Percentiles rank a stretch among this genome's conserved stretches.
phyloP scores from a whole-genome alignment of 2,888 invertebrate species.

The Tholera decimalis region DNA sequence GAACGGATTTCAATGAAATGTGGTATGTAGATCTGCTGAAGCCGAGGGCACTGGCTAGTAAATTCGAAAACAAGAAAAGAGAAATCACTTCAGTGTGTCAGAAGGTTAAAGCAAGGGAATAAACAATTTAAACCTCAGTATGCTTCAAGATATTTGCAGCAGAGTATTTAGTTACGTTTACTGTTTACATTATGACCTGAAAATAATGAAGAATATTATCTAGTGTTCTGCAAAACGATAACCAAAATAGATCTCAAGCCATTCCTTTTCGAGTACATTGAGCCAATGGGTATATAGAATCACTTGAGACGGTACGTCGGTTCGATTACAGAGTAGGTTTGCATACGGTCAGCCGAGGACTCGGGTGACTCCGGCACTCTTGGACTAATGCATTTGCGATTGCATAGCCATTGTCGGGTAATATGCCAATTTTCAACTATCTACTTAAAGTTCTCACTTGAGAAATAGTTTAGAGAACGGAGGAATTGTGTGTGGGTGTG shows the following conservation, averaged over 20 bases:
- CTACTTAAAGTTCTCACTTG: slow-evolving; percentile 51
- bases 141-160: too few relatives aligned
- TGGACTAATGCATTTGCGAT: slow-evolving; percentile 84
- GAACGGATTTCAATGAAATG: too few relatives aligned
- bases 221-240: slow-evolving; percentile 6
- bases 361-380: slow-evolving; percentile 62
- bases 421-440: slow-evolving; percentile 63
- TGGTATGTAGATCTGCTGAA: too few relatives aligned
- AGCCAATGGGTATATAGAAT: slow-evolving; percentile 54
- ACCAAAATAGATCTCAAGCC: slow-evolving; percentile 28
- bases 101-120: too few relatives aligned
- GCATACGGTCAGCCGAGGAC: slow-evolving; percentile 66
- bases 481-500: slow-evolving; percentile 7
- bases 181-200: not conserved
- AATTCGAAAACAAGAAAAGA: too few relatives aligned
- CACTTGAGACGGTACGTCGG: slow-evolving; percentile 74
- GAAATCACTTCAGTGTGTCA: too few relatives aligned
- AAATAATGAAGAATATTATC: too few relatives aligned
- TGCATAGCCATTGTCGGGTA: slow-evolving; percentile 74
- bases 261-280: slow-evolving; percentile 28
- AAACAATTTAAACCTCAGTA: too few relatives aligned
- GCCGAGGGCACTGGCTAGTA: too few relatives aligned
- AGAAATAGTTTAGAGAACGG: not conserved
- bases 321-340: slow-evolving; percentile 69
- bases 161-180: too few relatives aligned